Evolutionary conservation across 1,140 invertebrate species (phyloP).

Genomic region (Pseudomyrmex flavicornis): DNA sequence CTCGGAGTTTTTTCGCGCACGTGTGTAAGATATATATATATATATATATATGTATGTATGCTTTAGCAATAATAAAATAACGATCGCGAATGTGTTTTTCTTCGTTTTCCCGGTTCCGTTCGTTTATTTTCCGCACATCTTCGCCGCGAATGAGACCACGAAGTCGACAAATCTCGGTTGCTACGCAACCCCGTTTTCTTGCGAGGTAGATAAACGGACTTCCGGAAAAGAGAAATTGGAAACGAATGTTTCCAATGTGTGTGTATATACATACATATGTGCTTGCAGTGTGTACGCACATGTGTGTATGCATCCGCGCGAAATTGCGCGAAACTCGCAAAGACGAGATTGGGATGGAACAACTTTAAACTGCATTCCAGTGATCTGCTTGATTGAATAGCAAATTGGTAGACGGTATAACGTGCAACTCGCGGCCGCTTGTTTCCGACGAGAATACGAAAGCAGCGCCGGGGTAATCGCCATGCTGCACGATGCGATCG

Average conservation of each 20-base stretch:
- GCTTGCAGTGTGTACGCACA: neutral
- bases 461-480: slow-evolving; percentile 52
- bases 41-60: no score
- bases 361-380: slow-evolving; percentile 71
- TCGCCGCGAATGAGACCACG: slow-evolving; percentile 8
- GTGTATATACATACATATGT: neutral
- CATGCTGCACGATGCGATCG: slow-evolving; percentile 51
- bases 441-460: slow-evolving; percentile 59
- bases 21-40: no score
- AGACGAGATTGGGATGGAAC: slow-evolving; percentile 69
- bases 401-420: slow-evolving; percentile 66
- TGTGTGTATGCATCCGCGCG: neutral
- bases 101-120: slow-evolving; percentile 1
- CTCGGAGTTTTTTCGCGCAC: neutral
- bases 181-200: slow-evolving; percentile 52
- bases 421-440: slow-evolving; percentile 47
- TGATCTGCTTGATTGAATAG: slow-evolving; percentile 73
- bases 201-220: slow-evolving; percentile 58
- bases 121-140: slow-evolving; percentile 37
- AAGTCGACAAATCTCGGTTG: slow-evolving; percentile 38
- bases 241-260: slow-evolving; percentile 61
- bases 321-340: slow-evolving; percentile 63
- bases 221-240: slow-evolving; percentile 69
- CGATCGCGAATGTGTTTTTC: neutral
- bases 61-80: no score